Evolutionary conservation across 2,113 vertebrate species (phyloP).

Genomic region (Pimephales promelas): DNA sequence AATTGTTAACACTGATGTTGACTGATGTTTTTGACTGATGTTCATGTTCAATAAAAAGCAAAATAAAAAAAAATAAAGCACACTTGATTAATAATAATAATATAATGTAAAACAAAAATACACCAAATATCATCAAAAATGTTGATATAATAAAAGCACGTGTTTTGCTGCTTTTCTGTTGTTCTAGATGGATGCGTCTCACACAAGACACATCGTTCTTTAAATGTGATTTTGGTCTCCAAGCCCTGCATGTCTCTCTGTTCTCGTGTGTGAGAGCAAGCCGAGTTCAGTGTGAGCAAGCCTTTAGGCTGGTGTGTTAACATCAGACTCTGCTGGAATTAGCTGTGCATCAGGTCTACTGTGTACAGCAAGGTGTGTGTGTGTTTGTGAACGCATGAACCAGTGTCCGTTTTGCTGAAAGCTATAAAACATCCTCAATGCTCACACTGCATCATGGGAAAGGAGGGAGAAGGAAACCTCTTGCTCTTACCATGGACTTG

Average conservation of each 20-base stretch:
- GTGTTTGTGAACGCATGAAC: not conserved
- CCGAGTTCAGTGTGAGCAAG: not conserved
- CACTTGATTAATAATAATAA: not conserved
- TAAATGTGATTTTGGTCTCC: not conserved
- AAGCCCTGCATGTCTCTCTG: no score
- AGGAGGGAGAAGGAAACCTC: not conserved
- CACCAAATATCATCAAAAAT: not conserved
- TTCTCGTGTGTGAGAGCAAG: not conserved
- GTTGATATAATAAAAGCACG: no score
- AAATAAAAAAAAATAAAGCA: no score
- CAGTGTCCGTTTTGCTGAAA: not conserved
- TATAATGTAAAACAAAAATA: not conserved
- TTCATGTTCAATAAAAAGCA: no score
- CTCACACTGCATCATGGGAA: not conserved
- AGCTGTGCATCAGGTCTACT: not conserved
- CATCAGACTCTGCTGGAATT: not conserved
- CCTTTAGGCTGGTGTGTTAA: not conserved
- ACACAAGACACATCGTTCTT: not conserved
- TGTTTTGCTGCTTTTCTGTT: not conserved
- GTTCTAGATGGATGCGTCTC: not conserved
- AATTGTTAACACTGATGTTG: no score
- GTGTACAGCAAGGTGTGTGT: not conserved
- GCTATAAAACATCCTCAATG: not conserved
- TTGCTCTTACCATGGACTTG: constrained; percentile 91
- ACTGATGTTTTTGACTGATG: no score